A percentile compares a stretch with the other conserved stretches of the same genome.
These are phyloP conservation scores for Liodrosophila aerea DNA, from an alignment of 2,888 invertebrate genomes.

Conservation along the genomic window DNA sequence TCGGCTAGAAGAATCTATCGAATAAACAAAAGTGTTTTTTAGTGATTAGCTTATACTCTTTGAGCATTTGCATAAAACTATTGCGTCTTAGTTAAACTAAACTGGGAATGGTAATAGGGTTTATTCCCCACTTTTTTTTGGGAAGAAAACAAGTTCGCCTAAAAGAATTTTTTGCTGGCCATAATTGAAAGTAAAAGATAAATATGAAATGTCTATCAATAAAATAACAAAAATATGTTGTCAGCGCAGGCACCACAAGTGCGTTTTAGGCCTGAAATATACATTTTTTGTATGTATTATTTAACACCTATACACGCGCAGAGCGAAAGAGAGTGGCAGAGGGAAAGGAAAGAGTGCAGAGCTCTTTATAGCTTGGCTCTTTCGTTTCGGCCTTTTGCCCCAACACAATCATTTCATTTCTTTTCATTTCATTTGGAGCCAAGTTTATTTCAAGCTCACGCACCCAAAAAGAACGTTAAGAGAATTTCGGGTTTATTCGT, in stretches of 20 bases:
- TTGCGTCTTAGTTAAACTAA: slow-evolving; percentile 50
- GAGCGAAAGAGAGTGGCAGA: slow-evolving; percentile 13
- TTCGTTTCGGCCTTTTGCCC: slow-evolving; percentile 29
- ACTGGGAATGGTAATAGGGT: slow-evolving; percentile 9
- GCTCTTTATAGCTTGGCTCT: slow-evolving; percentile 39
- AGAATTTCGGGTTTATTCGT: slow-evolving; percentile 7
- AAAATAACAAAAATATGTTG: slow-evolving; percentile 21
- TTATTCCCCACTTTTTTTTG: slow-evolving; percentile 15
- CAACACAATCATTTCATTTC: slow-evolving; percentile 58
- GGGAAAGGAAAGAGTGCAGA: slow-evolving; percentile 16
- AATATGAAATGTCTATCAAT: slow-evolving; percentile 43
- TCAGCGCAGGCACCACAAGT: slow-evolving; percentile 49
- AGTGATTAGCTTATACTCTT: background rate
- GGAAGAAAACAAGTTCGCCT: slow-evolving; percentile 46
- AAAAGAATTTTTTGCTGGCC: slow-evolving; percentile 24
- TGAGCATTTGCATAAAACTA: slow-evolving; percentile 52
- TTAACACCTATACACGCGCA: slow-evolving; percentile 57
- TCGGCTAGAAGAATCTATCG: slow-evolving; percentile 4
- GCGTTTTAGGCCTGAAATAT: slow-evolving; percentile 56
- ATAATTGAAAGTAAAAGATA: slow-evolving; percentile 69
- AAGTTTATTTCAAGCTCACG: slow-evolving; percentile 74
- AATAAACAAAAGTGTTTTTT: slow-evolving; percentile 49
- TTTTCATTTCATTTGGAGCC: slow-evolving; percentile 64
- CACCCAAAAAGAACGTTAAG: slow-evolving; percentile 50
- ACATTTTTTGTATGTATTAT: slow-evolving; percentile 41